phyloP scores from a whole-genome alignment of 2,113 vertebrate species.

The Macquaria australasica region DNA sequence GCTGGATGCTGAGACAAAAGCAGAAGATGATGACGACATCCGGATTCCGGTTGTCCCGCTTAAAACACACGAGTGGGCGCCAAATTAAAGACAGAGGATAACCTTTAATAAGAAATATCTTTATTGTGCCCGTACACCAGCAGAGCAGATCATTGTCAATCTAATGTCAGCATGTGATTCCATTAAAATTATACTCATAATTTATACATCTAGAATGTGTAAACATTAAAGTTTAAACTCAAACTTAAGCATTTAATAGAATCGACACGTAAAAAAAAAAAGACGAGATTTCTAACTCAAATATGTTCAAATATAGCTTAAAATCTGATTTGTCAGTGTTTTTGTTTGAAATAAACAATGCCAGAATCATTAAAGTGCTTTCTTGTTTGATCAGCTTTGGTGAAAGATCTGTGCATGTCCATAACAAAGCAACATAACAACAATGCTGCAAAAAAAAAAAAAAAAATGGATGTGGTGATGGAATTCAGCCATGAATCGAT shows the following conservation, averaged over 20 bases:
- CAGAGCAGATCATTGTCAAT: conserved; percentile 3
- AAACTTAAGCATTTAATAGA: conserved; percentile 13
- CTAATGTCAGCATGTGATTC: not conserved
- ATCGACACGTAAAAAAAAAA: conserved; percentile 12
- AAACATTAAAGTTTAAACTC: conserved; percentile 41
- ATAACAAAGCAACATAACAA: conserved; percentile 6
- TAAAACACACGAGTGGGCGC: conserved; percentile 36
- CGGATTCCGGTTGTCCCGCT: conserved; percentile 61
- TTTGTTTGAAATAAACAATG: conserved; percentile 34
- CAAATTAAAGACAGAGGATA: not conserved
- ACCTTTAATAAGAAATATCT: conserved; percentile 45
- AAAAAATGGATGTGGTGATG: not conserved
- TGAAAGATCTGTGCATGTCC: conserved; percentile 37
- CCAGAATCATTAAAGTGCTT: conserved; percentile 75
- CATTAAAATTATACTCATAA: conserved; percentile 34
- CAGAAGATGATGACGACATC: conserved; percentile 73
- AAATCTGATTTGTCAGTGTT: conserved; percentile 22
- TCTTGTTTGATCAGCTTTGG: conserved; percentile 56
- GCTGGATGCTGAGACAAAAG: conserved; percentile 63
- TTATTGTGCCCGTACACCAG: conserved; percentile 62
- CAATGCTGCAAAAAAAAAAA: not conserved
- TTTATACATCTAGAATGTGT: conserved; percentile 41
- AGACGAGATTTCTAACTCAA: not conserved
- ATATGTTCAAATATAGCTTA: conserved; percentile 25
- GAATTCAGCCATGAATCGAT: conserved; percentile 22